These are phyloP conservation scores for Pterocles burchelli DNA, from an alignment of 2,113 vertebrate species.

Conservation along the genomic window DNA sequence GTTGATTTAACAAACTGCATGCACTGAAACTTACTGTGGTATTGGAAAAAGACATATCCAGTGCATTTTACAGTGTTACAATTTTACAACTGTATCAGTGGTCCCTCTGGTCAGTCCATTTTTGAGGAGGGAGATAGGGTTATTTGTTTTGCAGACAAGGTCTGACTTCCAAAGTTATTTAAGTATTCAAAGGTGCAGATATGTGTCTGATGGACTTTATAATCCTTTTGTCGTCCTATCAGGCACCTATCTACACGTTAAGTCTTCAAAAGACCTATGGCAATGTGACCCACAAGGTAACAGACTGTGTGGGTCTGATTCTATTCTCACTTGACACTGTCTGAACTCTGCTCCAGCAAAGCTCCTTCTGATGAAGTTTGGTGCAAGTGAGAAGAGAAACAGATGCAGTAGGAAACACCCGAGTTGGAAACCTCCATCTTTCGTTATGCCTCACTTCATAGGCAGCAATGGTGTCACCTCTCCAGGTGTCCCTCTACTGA, in stretches of 20 bases:
- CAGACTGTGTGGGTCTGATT: not conserved
- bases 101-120: not conserved
- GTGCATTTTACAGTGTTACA: not conserved
- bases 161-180: not conserved
- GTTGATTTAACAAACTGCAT: slow-evolving; percentile 41
- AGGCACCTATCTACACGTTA: not conserved
- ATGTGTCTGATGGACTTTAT: not conserved
- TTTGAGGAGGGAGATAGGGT: not conserved
- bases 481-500: not conserved
- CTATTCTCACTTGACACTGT: slow-evolving; percentile 16
- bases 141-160: not conserved
- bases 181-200: not conserved
- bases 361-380: not conserved
- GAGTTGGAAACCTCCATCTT: not conserved
- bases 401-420: not conserved
- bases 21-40: slow-evolving; percentile 22
- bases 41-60: slow-evolving; percentile 21
- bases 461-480: not conserved
- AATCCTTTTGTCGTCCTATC: not conserved
- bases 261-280: not conserved
- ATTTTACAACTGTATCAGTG: not conserved
- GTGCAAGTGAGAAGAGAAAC: slow-evolving; percentile 22
- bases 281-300: not conserved
- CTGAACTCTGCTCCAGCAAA: not conserved
- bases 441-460: accelerated